These are phyloP conservation scores for Neoseiulus cucumeris DNA, from an alignment of 1,140 invertebrate species.

Conservation along the genomic window DNA sequence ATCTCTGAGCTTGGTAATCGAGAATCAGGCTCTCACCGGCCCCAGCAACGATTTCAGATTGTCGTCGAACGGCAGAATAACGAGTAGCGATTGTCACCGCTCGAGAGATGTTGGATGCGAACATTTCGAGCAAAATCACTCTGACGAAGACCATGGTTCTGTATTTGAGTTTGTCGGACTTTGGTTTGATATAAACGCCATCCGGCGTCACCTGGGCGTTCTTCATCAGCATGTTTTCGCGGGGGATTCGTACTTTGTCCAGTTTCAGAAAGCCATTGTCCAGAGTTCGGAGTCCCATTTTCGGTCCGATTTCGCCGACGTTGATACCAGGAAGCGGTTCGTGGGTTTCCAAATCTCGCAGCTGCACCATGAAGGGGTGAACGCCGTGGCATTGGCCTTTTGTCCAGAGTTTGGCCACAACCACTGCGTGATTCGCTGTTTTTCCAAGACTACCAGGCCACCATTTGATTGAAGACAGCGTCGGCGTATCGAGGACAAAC, in stretches of 20 bases:
- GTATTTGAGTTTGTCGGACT: slow-evolving; percentile 66
- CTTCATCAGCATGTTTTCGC: slow-evolving; percentile 78
- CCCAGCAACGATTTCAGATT: slow-evolving; percentile 57
- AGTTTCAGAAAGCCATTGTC: slow-evolving; percentile 68
- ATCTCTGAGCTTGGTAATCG: slow-evolving; percentile 78
- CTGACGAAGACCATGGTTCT: slow-evolving; percentile 85
- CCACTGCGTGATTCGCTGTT: slow-evolving; percentile 66
- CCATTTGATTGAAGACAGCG: slow-evolving; percentile 72
- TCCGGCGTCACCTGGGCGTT: slow-evolving; percentile 56
- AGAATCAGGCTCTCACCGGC: slow-evolving; percentile 65
- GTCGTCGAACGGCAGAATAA: slow-evolving; percentile 68
- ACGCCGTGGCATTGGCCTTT: slow-evolving; percentile 62
- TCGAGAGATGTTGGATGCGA: slow-evolving; percentile 23
- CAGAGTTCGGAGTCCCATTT: slow-evolving; percentile 66
- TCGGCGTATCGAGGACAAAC: slow-evolving; percentile 69
- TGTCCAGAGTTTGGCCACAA: slow-evolving; percentile 64
- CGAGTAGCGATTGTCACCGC: slow-evolving; percentile 34
- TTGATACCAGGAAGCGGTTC: slow-evolving; percentile 62
- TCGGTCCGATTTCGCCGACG: slow-evolving; percentile 80
- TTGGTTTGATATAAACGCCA: slow-evolving; percentile 64
- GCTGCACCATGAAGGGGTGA: slow-evolving; percentile 76
- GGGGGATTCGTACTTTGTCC: slow-evolving; percentile 60
- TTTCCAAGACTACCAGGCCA: slow-evolving; percentile 87
- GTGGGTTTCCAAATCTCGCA: slow-evolving; percentile 66
- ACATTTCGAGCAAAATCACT: slow-evolving; percentile 39